phyloP scores from a whole-genome alignment of 2,113 vertebrate species.

The Eonycteris spelaea region DNA sequence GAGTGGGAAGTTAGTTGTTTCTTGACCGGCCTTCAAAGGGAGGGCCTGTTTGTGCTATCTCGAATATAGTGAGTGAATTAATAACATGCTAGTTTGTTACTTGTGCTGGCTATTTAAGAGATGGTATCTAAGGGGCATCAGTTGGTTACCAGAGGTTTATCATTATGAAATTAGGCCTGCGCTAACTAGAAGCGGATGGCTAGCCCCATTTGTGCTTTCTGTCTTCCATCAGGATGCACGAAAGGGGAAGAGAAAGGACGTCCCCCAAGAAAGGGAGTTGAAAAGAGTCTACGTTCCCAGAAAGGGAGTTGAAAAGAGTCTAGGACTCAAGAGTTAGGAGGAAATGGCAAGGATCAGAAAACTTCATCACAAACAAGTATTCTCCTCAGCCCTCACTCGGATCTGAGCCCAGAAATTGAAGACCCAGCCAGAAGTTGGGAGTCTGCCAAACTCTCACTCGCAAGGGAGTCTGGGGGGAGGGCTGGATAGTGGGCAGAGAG shows the following conservation, averaged over 20 bases:
- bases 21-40: neutral
- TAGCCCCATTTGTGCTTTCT: neutral
- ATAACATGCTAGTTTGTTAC: neutral
- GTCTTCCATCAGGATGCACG: neutral
- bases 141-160: neutral
- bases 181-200: neutral
- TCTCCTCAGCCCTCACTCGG: neutral
- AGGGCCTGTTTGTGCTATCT: neutral
- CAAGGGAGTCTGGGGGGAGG: neutral
- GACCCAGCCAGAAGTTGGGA: neutral
- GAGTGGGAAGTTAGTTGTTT: neutral
- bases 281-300: neutral
- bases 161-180: neutral
- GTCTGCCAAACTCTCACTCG: neutral
- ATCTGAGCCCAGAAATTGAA: slow-evolving; percentile 18
- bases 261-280: neutral
- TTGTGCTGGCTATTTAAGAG: neutral
- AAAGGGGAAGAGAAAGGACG: neutral
- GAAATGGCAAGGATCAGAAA: neutral
- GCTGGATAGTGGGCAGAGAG: neutral
- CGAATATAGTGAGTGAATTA: neutral
- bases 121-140: neutral
- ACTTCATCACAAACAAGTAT: neutral
- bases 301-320: neutral
- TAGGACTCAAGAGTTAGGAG: neutral